Evolutionary conservation across 2,888 invertebrate genomes (phyloP).

Genomic region (Spodoptera exigua): DNA sequence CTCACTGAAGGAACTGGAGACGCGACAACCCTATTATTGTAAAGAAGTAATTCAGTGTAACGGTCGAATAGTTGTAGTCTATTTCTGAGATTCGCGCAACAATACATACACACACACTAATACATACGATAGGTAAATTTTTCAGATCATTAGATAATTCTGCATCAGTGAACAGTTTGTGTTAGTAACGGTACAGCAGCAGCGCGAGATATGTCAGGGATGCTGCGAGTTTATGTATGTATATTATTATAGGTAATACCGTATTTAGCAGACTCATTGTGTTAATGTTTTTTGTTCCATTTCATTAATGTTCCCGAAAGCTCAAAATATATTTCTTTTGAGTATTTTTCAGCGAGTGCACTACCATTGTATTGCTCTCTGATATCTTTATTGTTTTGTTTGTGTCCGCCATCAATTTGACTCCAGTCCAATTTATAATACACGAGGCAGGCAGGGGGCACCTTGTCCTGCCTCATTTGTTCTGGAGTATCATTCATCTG

Average conservation of each 20-base stretch:
- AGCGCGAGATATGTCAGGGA: slow-evolving; percentile 17
- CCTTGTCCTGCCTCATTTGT: background rate
- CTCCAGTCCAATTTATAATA: background rate
- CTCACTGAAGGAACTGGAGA: background rate
- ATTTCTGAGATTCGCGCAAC: slow-evolving; percentile 48
- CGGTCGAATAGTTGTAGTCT: slow-evolving; percentile 42
- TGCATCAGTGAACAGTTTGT: slow-evolving; percentile 26
- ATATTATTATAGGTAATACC: too few species aligned
- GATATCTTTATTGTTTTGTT: too few species aligned
- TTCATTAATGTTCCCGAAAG: too few species aligned
- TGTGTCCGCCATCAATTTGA: background rate
- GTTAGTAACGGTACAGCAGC: slow-evolving; percentile 14
- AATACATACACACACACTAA: slow-evolving; percentile 25
- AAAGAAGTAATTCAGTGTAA: slow-evolving; percentile 31
- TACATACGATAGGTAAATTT: slow-evolving; percentile 14
- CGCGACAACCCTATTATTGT: slow-evolving; percentile 41
- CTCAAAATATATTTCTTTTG: background rate
- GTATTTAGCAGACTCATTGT: too few species aligned
- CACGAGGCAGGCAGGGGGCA: background rate
- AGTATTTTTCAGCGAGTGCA: background rate
- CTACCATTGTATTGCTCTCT: background rate
- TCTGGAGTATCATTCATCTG: too few species aligned
- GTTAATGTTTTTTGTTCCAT: too few species aligned
- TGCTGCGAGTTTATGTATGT: slow-evolving; percentile 14
- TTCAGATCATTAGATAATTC: slow-evolving; percentile 27